A percentile compares a stretch with the other conserved stretches of the same genome.
phyloP scores from a whole-genome alignment of 92 coral and sea anemone species.

The Porites evermanni region DNA sequence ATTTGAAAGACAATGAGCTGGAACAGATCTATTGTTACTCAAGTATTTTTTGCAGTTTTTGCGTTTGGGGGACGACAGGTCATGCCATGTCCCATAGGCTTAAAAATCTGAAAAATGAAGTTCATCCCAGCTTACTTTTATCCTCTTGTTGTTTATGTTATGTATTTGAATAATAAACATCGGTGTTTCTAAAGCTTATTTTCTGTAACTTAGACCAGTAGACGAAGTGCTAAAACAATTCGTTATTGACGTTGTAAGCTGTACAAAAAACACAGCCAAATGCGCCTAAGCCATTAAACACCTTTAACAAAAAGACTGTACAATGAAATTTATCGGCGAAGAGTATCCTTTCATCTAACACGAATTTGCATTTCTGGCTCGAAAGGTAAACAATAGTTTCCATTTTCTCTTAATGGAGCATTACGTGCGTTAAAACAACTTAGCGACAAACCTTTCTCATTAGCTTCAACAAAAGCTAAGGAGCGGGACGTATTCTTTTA shows the following conservation, averaged over 20 bases:
- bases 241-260: background rate
- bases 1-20: conserved; percentile 7
- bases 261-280: background rate
- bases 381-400: background rate
- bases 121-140: background rate
- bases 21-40: background rate
- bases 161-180: background rate
- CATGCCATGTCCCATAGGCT: background rate
- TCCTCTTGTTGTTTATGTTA: background rate
- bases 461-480: background rate
- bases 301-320: background rate
- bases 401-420: background rate
- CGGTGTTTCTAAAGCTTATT: background rate
- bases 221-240: background rate
- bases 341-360: background rate
- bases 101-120: background rate
- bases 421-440: background rate
- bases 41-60: background rate
- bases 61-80: background rate
- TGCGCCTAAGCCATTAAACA: background rate
- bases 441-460: background rate
- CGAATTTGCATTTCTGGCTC: background rate
- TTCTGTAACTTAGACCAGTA: background rate
- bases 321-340: background rate
- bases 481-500: background rate